A percentile compares a stretch with the other conserved stretches of the same genome.
Evolutionary conservation across 2,113 vertebrate species (phyloP).

Genomic region (Labeo catla): DNA sequence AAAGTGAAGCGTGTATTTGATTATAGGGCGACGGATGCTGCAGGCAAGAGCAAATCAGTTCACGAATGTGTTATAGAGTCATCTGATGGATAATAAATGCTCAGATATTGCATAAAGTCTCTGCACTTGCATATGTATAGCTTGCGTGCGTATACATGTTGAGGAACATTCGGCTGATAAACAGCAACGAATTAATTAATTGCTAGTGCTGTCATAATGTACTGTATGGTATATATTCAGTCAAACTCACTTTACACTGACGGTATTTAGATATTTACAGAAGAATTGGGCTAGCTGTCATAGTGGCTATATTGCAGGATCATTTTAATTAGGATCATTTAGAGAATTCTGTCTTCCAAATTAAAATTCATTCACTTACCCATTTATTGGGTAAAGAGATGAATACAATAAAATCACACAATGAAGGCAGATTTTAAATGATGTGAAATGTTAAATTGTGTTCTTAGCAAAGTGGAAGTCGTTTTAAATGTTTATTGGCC

Average conservation of each 20-base stretch:
- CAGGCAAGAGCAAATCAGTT: slow-evolving; percentile 29
- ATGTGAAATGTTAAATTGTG: not conserved
- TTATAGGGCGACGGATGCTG: slow-evolving; percentile 17
- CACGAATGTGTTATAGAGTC: not conserved
- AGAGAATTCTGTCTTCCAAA: not conserved
- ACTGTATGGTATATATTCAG: not conserved
- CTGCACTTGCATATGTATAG: not conserved
- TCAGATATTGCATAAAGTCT: slow-evolving; percentile 12
- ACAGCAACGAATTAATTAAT: not conserved
- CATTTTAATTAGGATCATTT: not conserved
- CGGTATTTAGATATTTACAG: not conserved
- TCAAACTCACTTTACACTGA: not conserved
- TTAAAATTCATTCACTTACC: not conserved
- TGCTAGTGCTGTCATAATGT: not conserved
- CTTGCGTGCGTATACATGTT: not conserved
- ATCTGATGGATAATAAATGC: not conserved
- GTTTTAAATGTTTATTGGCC: too few species aligned
- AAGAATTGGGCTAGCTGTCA: not conserved
- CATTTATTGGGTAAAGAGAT: not conserved
- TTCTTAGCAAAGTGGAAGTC: not conserved
- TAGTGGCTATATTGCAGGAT: too few species aligned
- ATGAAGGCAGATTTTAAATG: not conserved
- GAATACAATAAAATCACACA: not conserved
- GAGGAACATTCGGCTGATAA: not conserved
- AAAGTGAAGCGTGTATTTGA: slow-evolving; percentile 33